Evolutionary conservation across 2,113 vertebrate species (phyloP).

Genomic region (Genyomyrus donnyi): DNA sequence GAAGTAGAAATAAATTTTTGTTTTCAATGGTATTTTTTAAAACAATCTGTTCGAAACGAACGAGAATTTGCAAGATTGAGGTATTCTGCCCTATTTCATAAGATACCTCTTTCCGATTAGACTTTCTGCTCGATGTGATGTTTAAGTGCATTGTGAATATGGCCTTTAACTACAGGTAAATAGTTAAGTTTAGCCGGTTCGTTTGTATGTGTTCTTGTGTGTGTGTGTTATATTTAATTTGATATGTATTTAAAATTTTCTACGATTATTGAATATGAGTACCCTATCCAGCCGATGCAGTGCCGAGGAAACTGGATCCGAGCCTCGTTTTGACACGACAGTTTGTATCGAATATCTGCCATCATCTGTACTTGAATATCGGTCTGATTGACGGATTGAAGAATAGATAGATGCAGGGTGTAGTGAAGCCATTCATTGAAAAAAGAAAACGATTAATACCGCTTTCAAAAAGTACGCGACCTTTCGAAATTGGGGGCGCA

Average conservation of each 20-base stretch:
- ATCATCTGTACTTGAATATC: neutral
- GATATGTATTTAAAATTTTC: neutral
- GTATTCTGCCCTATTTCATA: neutral
- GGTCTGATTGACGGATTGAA: conserved; percentile 1
- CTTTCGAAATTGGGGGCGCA: neutral
- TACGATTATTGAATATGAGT: neutral
- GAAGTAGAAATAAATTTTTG: neutral
- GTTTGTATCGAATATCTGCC: neutral
- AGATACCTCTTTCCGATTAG: neutral
- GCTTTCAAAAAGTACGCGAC: neutral
- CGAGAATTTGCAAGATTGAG: neutral
- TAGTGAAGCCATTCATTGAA: neutral
- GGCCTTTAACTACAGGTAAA: neutral
- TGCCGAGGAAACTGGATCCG: neutral
- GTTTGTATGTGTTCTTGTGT: neutral
- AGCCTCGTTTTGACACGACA: neutral
- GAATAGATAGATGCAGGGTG: neutral
- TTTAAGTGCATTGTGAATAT: neutral
- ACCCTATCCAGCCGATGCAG: neutral
- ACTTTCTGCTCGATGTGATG: neutral
- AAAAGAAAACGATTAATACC: neutral
- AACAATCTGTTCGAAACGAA: neutral
- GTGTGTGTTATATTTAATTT: neutral
- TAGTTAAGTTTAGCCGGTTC: neutral
- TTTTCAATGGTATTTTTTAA: neutral